Conservation (phyloP, 2,797 vertebrate species). For the Sphenodon punctatus region DNA sequence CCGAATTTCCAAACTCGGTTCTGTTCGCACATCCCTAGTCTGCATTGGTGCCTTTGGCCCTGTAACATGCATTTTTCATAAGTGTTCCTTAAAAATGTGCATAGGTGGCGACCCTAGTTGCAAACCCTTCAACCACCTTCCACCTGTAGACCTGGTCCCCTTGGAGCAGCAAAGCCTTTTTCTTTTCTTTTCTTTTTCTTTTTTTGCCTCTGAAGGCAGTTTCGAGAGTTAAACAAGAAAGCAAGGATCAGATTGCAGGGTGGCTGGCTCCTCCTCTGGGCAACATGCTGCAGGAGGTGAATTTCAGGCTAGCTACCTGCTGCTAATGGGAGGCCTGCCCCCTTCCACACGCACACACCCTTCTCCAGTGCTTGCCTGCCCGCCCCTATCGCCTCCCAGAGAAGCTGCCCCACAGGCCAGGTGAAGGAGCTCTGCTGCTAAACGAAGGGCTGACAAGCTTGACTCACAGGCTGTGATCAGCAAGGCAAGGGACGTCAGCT, state of each 20-base stretch:
- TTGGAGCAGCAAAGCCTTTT: background rate
- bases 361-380: background rate
- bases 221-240: background rate
- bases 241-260: background rate
- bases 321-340: fast-evolving
- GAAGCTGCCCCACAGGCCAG: background rate
- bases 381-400: background rate
- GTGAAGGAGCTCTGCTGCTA: background rate
- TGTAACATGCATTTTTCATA: too few relatives aligned
- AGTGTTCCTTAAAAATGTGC: too few relatives aligned
- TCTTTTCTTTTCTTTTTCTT: too few relatives aligned
- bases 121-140: too few relatives aligned
- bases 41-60: too few relatives aligned
- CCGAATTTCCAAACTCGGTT: too few relatives aligned
- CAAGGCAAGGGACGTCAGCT: background rate
- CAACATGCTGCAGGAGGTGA: background rate
- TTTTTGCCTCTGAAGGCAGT: fast-evolving
- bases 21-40: too few relatives aligned
- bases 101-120: too few relatives aligned
- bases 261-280: conserved; percentile 42
- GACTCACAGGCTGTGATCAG: background rate
- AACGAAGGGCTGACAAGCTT: background rate
- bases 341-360: background rate
- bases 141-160: too few relatives aligned
- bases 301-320: background rate